A percentile compares a stretch with the other conserved stretches of the same genome.
These are phyloP conservation scores for Lomographa bimaculata DNA, from an alignment of 2,888 invertebrate species.

Conservation along the genomic window DNA sequence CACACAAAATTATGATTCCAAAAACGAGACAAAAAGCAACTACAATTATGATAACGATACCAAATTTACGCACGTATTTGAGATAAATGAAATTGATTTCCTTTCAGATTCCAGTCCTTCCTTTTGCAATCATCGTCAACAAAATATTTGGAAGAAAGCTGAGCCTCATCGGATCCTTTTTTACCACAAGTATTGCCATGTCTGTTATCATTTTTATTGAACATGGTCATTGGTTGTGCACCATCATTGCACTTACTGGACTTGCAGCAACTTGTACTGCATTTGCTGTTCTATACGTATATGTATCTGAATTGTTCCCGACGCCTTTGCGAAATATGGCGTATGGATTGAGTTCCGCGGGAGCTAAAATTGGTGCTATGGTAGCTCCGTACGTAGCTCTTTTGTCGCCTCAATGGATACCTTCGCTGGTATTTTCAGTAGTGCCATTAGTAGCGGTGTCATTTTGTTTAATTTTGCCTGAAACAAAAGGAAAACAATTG, in stretches of 20 bases:
- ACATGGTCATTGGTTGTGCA: slow-evolving; percentile 42
- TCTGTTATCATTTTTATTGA: slow-evolving; percentile 43
- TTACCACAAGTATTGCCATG: slow-evolving; percentile 43
- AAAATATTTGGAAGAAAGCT: slow-evolving; percentile 45
- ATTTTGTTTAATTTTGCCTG: slow-evolving; percentile 49
- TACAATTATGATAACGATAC: no score
- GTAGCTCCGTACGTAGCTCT: slow-evolving; percentile 52
- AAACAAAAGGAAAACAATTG: slow-evolving; percentile 52
- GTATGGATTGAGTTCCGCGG: slow-evolving; percentile 47
- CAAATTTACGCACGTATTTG: no score
- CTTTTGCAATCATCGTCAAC: slow-evolving; percentile 46
- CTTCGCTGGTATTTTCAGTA: slow-evolving; percentile 50
- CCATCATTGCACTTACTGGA: slow-evolving; percentile 45
- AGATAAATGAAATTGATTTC: no score
- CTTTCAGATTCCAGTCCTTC: slow-evolving; percentile 52
- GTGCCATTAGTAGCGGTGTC: slow-evolving; percentile 43
- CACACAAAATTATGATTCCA: no score
- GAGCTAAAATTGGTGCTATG: slow-evolving; percentile 55
- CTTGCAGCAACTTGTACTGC: slow-evolving; percentile 41
- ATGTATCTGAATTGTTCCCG: slow-evolving; percentile 56
- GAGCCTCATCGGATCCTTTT: slow-evolving; percentile 36
- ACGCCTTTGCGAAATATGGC: slow-evolving; percentile 58
- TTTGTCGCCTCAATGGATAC: slow-evolving; percentile 52
- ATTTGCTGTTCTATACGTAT: slow-evolving; percentile 47
- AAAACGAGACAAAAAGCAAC: no score